These are phyloP conservation scores for Drosophila helvetica DNA, from an alignment of 2,888 invertebrate genomes.

Conservation along the genomic window DNA sequence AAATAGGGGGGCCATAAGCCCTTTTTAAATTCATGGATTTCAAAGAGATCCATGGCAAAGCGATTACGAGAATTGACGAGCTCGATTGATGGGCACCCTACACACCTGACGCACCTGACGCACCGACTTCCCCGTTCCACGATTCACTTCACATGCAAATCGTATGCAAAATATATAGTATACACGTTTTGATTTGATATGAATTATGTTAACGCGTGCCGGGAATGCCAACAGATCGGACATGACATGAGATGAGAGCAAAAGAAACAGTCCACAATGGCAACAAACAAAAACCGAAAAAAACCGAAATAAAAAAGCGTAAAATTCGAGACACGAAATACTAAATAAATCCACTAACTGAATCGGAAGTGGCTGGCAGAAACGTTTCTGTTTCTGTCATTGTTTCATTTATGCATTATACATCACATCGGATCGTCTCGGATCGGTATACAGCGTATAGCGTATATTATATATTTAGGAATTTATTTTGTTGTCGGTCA, in stretches of 20 bases:
- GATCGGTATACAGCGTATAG: constrained; percentile 10
- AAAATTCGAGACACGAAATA: constrained; percentile 39
- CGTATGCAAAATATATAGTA: constrained; percentile 29
- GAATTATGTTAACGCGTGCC: constrained; percentile 67
- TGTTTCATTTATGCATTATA: constrained; percentile 57
- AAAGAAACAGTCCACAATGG: constrained; percentile 9
- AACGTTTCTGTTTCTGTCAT: constrained; percentile 65
- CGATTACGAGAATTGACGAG: constrained; percentile 1
- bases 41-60: neutral
- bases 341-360: constrained; percentile 32
- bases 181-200: constrained; percentile 21
- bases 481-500: constrained; percentile 62
- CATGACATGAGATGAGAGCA: neutral
- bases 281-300: constrained; percentile 28
- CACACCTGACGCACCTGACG: neutral
- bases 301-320: constrained; percentile 27
- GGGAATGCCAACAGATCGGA: constrained; percentile 48
- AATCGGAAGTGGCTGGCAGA: constrained; percentile 69
- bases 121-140: neutral
- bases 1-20: constrained; percentile 23
- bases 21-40: too few relatives aligned
- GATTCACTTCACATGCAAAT: constrained; percentile 31
- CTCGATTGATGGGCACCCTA: constrained; percentile 9
- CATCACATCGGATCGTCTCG: neutral
- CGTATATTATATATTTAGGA: constrained; percentile 44